Conservation (phyloP, 2,888 invertebrate species). For the Cynaeus angustus region DNA sequence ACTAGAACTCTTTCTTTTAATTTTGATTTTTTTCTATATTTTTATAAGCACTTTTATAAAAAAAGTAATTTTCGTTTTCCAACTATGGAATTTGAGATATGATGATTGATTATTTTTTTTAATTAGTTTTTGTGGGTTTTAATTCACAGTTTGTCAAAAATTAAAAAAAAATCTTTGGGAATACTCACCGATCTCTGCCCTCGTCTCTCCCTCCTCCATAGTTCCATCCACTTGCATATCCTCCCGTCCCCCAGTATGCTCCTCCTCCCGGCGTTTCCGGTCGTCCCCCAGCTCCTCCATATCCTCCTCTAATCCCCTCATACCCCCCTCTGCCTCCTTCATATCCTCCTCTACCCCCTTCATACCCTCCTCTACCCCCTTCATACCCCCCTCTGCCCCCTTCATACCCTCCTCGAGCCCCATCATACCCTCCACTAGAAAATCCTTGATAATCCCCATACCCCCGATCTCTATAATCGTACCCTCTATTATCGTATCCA, state of each 20-base stretch:
- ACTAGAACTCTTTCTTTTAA: no score
- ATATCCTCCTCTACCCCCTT: conserved; percentile 12
- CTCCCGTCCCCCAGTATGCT: conserved; percentile 57
- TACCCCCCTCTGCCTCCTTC: conserved; percentile 71
- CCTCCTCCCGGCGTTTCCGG: conserved; percentile 72
- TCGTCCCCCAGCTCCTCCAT: conserved; percentile 60
- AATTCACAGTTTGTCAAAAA: no score
- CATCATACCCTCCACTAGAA: conserved; percentile 76
- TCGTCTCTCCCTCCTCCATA: conserved; percentile 58
- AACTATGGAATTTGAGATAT: no score
- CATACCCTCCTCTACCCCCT: conserved; percentile 48
- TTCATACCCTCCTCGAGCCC: conserved; percentile 77
- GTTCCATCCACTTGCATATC: conserved; percentile 61
- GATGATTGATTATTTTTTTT: no score
- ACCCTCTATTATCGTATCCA: conserved; percentile 66
- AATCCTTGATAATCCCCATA: conserved; percentile 75
- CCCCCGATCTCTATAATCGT: conserved; percentile 72
- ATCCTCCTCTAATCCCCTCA: conserved; percentile 69
- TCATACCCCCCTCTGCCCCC: conserved; percentile 75
- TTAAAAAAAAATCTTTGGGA: background rate
- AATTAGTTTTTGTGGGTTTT: no score
- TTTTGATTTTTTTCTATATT: no score
- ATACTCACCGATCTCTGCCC: conserved; percentile 46
- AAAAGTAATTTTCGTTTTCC: no score
- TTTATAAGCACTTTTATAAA: no score